These are phyloP conservation scores for Cheilinus undulatus DNA, from an alignment of 2,113 vertebrate species.

Conservation along the genomic window DNA sequence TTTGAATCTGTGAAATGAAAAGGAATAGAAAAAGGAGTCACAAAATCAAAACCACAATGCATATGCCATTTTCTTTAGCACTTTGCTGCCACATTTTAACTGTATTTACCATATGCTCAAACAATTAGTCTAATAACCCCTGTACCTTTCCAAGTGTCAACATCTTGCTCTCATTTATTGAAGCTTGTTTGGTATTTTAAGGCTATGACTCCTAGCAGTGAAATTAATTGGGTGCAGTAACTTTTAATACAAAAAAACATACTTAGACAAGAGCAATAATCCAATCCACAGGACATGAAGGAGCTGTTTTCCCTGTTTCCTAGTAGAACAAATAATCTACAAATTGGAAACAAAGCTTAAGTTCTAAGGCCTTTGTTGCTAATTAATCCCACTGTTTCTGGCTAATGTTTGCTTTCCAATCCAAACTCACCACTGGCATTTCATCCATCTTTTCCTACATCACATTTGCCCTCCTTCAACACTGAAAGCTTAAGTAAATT, in stretches of 20 bases:
- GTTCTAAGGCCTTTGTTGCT: constrained; percentile 41
- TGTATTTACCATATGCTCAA: too few species aligned
- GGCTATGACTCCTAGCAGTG: neutral
- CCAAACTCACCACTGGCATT: constrained; percentile 7
- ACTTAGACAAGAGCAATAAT: constrained; percentile 34
- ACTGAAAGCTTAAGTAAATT: too few species aligned
- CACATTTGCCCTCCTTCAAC: neutral
- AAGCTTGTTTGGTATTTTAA: constrained; percentile 4
- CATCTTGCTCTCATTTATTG: neutral
- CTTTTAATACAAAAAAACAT: constrained; percentile 5
- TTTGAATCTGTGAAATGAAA: neutral
- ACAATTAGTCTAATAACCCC: neutral
- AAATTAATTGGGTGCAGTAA: constrained; percentile 8
- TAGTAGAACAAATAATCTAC: constrained; percentile 45
- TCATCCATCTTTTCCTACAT: constrained; percentile 25
- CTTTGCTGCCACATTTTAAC: neutral
- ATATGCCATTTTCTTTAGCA: too few species aligned
- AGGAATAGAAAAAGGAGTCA: too few species aligned
- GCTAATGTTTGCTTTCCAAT: constrained; percentile 21
- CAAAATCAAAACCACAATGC: too few species aligned
- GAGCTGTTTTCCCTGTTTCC: constrained; percentile 19
- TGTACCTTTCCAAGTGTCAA: too few species aligned
- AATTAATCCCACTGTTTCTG: constrained; percentile 67
- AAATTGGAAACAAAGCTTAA: constrained; percentile 41
- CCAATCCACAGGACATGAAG: constrained; percentile 8